Evolutionary conservation across 2,888 invertebrate genomes (phyloP).

Genomic region (Eupithecia insigniata): DNA sequence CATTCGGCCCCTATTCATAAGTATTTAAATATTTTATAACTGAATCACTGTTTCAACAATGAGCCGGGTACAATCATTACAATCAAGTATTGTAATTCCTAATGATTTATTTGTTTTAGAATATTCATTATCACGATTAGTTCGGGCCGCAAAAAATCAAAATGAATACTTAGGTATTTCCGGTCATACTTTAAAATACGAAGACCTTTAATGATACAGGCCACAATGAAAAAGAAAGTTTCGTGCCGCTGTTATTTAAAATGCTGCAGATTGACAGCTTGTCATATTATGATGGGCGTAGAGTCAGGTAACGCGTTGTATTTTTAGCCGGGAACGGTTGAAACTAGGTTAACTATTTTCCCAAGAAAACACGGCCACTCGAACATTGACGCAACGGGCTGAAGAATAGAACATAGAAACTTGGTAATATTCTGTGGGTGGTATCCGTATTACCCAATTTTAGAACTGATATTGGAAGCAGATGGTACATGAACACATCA

Average conservation of each 20-base stretch:
- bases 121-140: not conserved
- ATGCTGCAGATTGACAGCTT: slow-evolving; percentile 51
- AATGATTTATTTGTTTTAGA: slow-evolving; percentile 5
- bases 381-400: slow-evolving; percentile 70
- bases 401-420: slow-evolving; percentile 41
- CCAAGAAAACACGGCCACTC: slow-evolving; percentile 71
- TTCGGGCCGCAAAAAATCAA: slow-evolving; percentile 1
- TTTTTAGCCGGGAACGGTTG: slow-evolving; percentile 63
- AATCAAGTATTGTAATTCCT: slow-evolving; percentile 50
- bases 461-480: slow-evolving; percentile 69
- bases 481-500: slow-evolving; percentile 1
- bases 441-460: slow-evolving; percentile 70
- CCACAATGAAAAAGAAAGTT: slow-evolving; percentile 16
- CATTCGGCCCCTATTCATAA: slow-evolving; percentile 72
- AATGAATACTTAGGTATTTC: not conserved
- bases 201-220: slow-evolving; percentile 4
- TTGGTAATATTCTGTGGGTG: slow-evolving; percentile 31
- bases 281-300: slow-evolving; percentile 51
- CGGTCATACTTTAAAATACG: not conserved
- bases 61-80: slow-evolving; percentile 51
- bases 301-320: slow-evolving; percentile 71
- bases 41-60: slow-evolving; percentile 74
- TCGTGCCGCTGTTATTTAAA: slow-evolving; percentile 10
- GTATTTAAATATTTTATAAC: slow-evolving; percentile 74
- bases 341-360: slow-evolving; percentile 81